Conservation (phyloP, 2,797 vertebrate genomes). For the Hydrocynus forskahlii region DNA sequence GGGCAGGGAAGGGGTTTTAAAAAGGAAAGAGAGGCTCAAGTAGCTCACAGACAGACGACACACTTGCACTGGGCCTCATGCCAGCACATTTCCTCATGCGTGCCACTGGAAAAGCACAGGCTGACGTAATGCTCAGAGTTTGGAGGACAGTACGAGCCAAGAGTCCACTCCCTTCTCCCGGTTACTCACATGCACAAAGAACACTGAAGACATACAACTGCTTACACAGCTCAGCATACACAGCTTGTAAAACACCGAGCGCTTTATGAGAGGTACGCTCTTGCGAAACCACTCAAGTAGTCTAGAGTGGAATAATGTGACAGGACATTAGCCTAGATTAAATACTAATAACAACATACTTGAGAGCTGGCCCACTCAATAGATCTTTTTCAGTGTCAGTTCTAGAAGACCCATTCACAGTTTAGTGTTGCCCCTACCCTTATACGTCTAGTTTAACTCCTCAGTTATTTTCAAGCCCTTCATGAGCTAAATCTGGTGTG, state of each 20-base stretch:
- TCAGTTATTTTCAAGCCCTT: not conserved
- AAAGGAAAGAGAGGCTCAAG: not conserved
- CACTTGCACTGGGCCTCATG: conserved; percentile 4
- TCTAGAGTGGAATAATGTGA: not conserved
- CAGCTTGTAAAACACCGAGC: not conserved
- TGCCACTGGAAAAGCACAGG: conserved; percentile 8
- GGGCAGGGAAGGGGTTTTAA: not conserved
- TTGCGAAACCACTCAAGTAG: not conserved
- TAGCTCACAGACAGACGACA: conserved; percentile 20
- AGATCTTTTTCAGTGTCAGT: too few relatives aligned
- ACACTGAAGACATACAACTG: conserved; percentile 9
- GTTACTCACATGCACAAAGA: conserved; percentile 13
- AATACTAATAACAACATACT: not conserved
- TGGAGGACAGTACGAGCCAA: conserved; percentile 2
- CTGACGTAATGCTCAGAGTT: conserved; percentile 46
- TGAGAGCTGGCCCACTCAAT: not conserved
- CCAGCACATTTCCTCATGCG: conserved; percentile 38
- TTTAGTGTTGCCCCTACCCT: too few relatives aligned
- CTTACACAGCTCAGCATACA: not conserved
- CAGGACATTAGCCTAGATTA: not conserved
- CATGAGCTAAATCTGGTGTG: not conserved
- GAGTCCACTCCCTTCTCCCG: conserved; percentile 2
- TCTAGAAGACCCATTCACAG: too few relatives aligned
- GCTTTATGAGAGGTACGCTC: not conserved
- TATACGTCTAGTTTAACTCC: too few relatives aligned